Conservation (phyloP, 2,113 vertebrate genomes). For the Reinhardtius hippoglossoides region DNA sequence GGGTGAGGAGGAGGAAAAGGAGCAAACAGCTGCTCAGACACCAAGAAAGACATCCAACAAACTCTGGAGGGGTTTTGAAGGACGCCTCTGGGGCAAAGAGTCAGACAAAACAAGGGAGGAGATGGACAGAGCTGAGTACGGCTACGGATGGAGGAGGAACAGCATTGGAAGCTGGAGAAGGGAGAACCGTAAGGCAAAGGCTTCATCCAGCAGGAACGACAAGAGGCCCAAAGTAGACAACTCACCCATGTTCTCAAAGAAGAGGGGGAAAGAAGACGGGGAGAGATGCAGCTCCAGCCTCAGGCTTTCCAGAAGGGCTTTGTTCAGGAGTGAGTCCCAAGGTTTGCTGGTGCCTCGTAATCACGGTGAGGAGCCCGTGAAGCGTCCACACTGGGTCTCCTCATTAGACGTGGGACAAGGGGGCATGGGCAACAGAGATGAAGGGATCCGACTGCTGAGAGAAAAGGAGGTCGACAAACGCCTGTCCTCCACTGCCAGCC, state of each 20-base stretch:
- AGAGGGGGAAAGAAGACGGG: constrained; percentile 72
- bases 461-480: constrained; percentile 76
- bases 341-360: constrained; percentile 77
- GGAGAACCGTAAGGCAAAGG: constrained; percentile 64
- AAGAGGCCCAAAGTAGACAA: constrained; percentile 70
- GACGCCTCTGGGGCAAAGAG: constrained; percentile 78
- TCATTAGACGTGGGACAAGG: constrained; percentile 83
- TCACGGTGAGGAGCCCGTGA: constrained; percentile 63
- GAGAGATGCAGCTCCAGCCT: constrained; percentile 78
- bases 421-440: constrained; percentile 54
- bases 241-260: constrained; percentile 71
- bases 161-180: constrained; percentile 73
- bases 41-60: constrained; percentile 70
- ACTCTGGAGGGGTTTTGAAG: constrained; percentile 80
- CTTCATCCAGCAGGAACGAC: constrained; percentile 59
- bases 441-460: constrained; percentile 69
- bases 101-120: constrained; percentile 69
- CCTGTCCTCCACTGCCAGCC: constrained; percentile 82
- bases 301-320: constrained; percentile 76
- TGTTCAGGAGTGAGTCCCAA: constrained; percentile 84
- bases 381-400: constrained; percentile 81
- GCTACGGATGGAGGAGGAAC: constrained; percentile 73
- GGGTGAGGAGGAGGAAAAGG: constrained; percentile 65
- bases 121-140: constrained; percentile 73
- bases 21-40: constrained; percentile 22